Percentiles rank a stretch among this genome's conserved stretches.
Conservation (phyloP, 2,113 vertebrate genomes). For the Rattus rattus region DNA sequence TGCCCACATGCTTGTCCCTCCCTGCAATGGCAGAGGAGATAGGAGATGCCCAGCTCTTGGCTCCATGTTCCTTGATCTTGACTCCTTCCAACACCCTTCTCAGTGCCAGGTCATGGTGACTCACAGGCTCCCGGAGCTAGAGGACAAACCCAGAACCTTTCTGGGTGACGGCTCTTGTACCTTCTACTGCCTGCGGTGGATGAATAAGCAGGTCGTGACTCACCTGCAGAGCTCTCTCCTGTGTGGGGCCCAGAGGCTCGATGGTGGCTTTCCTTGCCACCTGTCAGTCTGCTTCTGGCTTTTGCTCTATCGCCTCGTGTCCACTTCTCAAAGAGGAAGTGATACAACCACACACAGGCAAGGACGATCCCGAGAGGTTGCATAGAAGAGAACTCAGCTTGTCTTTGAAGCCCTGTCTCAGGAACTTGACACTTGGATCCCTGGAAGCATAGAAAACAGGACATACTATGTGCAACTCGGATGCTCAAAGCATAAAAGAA, state of each 20-base stretch:
- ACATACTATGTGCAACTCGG: neutral
- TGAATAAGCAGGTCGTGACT: neutral
- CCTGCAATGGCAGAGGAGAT: accelerated
- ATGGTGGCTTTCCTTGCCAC: neutral
- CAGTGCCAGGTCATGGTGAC: neutral
- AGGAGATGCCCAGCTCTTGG: neutral
- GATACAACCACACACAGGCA: accelerated
- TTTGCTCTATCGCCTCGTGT: accelerated
- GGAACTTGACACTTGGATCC: accelerated
- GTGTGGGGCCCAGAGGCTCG: accelerated
- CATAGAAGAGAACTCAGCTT: accelerated
- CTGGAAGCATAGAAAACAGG: no score
- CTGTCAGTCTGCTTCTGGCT: neutral
- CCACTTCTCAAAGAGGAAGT: accelerated
- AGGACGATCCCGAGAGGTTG: accelerated
- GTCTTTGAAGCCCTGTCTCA: neutral
- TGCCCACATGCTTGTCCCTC: accelerated
- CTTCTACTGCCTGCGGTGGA: neutral
- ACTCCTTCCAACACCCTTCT: neutral
- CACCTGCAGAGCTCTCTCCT: neutral
- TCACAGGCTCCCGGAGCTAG: neutral
- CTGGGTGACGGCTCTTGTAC: neutral
- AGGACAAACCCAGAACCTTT: neutral
- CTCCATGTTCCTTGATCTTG: accelerated
- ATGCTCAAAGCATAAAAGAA: neutral